These are phyloP conservation scores for Oegoconia quadripuncta DNA, from an alignment of 2,888 invertebrate species.

Conservation along the genomic window DNA sequence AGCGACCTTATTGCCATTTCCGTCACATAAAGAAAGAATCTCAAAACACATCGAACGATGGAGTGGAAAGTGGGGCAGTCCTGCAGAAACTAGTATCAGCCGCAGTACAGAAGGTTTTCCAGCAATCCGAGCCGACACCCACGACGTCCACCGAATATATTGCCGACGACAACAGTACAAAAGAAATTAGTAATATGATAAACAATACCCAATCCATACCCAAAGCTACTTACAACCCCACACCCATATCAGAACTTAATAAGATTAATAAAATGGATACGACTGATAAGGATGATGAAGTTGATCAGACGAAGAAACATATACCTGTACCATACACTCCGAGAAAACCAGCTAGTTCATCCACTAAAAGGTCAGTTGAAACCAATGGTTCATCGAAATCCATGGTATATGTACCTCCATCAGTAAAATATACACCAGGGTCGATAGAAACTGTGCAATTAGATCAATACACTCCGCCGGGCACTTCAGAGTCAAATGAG, in stretches of 20 bases:
- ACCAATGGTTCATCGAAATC: constrained; percentile 57
- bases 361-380: constrained; percentile 56
- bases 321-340: constrained; percentile 76
- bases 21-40: constrained; percentile 88
- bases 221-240: constrained; percentile 80
- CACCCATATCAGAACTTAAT: constrained; percentile 81
- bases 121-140: constrained; percentile 56
- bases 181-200: constrained; percentile 27
- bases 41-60: constrained; percentile 53
- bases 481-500: constrained; percentile 51
- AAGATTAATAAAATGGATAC: constrained; percentile 55
- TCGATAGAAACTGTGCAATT: constrained; percentile 46
- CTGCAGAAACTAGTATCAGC: constrained; percentile 80
- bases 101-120: constrained; percentile 81
- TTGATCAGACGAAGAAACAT: constrained; percentile 62
- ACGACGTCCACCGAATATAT: constrained; percentile 24
- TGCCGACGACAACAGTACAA: constrained; percentile 16
- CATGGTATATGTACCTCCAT: constrained; percentile 63
- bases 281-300: constrained; percentile 46
- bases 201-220: constrained; percentile 48
- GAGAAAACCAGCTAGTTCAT: constrained; percentile 58
- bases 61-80: constrained; percentile 70
- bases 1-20: constrained; percentile 95
- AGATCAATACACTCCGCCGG: constrained; percentile 66
- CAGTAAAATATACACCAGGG: constrained; percentile 61